Conservation (phyloP, 2,113 vertebrate species). For the Podarcis cretensis region DNA sequence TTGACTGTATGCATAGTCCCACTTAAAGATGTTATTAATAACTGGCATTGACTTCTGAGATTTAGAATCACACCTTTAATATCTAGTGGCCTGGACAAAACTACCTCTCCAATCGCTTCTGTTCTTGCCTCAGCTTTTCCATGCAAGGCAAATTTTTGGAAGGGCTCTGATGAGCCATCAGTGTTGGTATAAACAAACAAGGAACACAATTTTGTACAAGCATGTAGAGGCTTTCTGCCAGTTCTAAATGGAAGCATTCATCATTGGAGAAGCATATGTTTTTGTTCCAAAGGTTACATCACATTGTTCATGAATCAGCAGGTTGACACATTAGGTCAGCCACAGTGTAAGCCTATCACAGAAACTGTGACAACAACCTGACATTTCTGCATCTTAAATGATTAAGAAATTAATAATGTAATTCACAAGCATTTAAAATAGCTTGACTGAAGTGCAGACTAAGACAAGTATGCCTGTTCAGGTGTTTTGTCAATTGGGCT, state of each 20-base stretch:
- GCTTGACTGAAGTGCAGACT: neutral
- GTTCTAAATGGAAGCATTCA: neutral
- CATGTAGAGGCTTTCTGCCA: neutral
- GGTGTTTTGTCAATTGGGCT: neutral
- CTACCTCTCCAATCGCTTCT: neutral
- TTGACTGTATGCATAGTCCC: neutral
- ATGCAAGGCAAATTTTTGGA: neutral
- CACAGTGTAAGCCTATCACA: neutral
- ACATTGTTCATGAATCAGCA: neutral
- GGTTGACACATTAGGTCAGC: neutral
- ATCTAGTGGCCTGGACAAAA: neutral
- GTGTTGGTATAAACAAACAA: constrained; percentile 19
- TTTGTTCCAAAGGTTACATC: constrained; percentile 9
- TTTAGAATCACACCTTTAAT: neutral
- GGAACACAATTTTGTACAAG: neutral
- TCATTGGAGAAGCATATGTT: rapidly evolving
- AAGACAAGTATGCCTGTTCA: neutral
- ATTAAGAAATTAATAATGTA: neutral
- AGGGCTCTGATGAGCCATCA: neutral
- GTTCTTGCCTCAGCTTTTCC: constrained; percentile 6
- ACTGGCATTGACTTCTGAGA: neutral
- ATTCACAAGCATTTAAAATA: neutral
- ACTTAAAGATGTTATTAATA: neutral
- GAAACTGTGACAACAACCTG: neutral
- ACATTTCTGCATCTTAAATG: neutral